Base-by-base conservation (phyloP, 2,888 invertebrate species). In the Melanotus villosus region DNA sequence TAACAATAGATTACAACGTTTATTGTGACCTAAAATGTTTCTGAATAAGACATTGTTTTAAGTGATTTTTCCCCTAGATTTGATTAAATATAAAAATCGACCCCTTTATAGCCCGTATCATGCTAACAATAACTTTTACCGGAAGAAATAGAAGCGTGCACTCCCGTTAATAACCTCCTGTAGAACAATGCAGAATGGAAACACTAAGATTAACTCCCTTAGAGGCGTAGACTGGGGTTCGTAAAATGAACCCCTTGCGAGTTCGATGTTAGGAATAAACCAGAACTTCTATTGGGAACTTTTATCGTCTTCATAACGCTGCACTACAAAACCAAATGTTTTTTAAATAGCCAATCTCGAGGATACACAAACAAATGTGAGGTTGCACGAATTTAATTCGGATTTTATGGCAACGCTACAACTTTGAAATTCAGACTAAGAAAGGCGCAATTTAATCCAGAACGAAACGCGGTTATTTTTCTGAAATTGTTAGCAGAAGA, bases 161-260 rank as follows among this genome's bases (percentile, higher is more conserved):
- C 41, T 58, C 57, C 23, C 19, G 12, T 21, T 58, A 58, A 58
- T 58, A 58, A 58, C 57, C n/a, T 34, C 32, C 21, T 23, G 12
- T 6, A 10, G 21, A 57, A 21, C 41, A 57, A 41, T 57, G 57
- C 23, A 57, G 19, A 9, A 21, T 41, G 21, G 23, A 38, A 57
- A 57, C 41, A 7, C 14, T 19, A 16, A 57, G 57, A 57, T 41
- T 57, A 57, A 57, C 38, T 26, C 38, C 34, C 34, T 56, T 34
- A 21, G 36, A 56, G n/a, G 56, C 56, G 56, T 54, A 19, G 56
- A 56, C 19, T 16, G n/a, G 16, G 36, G 6, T 36, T 52, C 52
- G 18, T 52, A n/a, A n/a, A n/a, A n/a, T n/a, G n/a, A n/a, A n/a
- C n/a, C n/a, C n/a, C n/a, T n/a, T n/a, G n/a, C n/a, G n/a, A n/a